phyloP scores from a whole-genome alignment of 2,797 vertebrate genomes.

The Tolypeutes matacus region DNA sequence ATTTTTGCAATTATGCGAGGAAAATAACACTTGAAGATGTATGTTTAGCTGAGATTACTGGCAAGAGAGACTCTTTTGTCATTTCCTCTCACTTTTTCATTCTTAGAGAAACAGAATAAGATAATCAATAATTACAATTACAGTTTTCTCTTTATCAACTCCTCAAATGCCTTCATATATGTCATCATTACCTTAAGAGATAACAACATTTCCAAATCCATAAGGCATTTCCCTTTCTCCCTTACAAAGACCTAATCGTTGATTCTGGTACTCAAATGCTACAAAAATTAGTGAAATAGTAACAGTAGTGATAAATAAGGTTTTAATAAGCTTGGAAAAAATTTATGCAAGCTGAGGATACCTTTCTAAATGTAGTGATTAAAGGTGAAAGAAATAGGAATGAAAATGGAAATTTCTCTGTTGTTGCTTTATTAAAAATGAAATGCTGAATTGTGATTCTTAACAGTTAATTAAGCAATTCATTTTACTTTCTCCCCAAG shows the following conservation, averaged over 20 bases:
- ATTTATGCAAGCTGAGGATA: not conserved
- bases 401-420: slow-evolving; percentile 16
- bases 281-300: not conserved
- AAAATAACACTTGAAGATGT: slow-evolving; percentile 79
- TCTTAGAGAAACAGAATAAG: slow-evolving; percentile 75
- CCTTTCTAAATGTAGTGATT: slow-evolving; percentile 1
- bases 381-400: slow-evolving; percentile 7
- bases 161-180: slow-evolving; percentile 77
- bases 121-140: slow-evolving; percentile 86
- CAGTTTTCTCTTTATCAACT: slow-evolving; percentile 84
- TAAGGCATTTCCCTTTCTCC: slow-evolving; percentile 72
- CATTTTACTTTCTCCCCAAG: not conserved
- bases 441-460: not conserved
- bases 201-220: slow-evolving; percentile 76
- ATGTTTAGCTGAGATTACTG: slow-evolving; percentile 84
- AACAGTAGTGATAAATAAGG: not conserved
- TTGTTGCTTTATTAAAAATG: slow-evolving; percentile 49
- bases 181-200: slow-evolving; percentile 81
- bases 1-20: slow-evolving; percentile 71
- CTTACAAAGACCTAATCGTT: slow-evolving; percentile 65
- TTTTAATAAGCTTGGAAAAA: slow-evolving; percentile 36
- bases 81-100: slow-evolving; percentile 79
- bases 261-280: slow-evolving; percentile 72
- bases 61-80: slow-evolving; percentile 76
- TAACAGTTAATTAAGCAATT: slow-evolving; percentile 32